phyloP scores from a whole-genome alignment of 92 coral and sea anemone species.

The Epizoanthus stellaris region DNA sequence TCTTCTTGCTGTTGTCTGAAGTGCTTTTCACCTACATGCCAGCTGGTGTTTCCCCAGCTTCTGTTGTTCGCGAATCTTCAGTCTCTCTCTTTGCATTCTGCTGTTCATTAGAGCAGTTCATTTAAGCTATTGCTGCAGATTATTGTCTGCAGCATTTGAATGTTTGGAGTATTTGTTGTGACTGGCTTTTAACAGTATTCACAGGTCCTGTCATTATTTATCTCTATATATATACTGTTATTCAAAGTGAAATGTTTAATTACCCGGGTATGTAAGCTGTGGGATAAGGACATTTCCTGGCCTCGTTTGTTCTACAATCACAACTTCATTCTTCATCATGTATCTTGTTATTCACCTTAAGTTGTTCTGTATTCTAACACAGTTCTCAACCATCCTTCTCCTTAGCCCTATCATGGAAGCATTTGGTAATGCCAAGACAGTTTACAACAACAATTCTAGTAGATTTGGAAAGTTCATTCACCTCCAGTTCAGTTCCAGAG shows the following conservation, averaged over 20 bases:
- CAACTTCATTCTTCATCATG: not conserved
- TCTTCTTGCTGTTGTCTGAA: too few species aligned
- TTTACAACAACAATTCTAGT: slow-evolving; percentile 98
- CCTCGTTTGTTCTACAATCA: not conserved
- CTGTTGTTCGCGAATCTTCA: too few species aligned
- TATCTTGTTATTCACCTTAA: not conserved
- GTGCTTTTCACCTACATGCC: too few species aligned
- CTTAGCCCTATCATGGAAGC: slow-evolving; percentile 97
- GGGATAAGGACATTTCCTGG: not conserved
- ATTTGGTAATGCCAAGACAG: slow-evolving; percentile 99
- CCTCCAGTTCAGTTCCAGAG: slow-evolving; percentile 87
- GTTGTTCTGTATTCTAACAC: not conserved
- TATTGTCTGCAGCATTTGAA: too few species aligned
- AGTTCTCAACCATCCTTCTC: not conserved
- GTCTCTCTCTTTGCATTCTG: too few species aligned
- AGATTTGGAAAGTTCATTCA: slow-evolving; percentile 98
- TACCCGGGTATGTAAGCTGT: not conserved
- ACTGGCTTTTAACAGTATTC: too few species aligned
- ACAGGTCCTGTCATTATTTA: too few species aligned
- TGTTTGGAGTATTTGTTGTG: too few species aligned
- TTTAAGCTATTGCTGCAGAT: too few species aligned
- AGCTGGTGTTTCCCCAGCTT: too few species aligned
- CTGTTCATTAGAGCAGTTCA: too few species aligned
- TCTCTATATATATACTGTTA: too few species aligned
- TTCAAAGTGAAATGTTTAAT: not conserved